Base-by-base conservation (phyloP, 2,797 vertebrate species). In the Cossypha caffra region DNA sequence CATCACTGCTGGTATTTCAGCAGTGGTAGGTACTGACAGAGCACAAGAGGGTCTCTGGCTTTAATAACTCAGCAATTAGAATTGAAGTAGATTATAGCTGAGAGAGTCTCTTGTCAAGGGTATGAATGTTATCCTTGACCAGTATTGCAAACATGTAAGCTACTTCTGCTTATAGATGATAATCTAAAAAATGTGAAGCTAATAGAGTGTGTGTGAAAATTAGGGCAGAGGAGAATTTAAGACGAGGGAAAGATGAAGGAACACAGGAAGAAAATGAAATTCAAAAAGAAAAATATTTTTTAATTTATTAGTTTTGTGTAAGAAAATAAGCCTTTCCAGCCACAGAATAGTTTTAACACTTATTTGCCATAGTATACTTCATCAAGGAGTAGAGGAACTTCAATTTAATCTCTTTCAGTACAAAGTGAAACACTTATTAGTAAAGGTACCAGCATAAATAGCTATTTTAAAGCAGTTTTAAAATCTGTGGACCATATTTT, bases 401-500 rank as follows among this genome's bases (percentile, higher is more conserved):
- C 74, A 90, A 88, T 94, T 88, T 94, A 93, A 92, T 90, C 80
- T 78, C 51, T 91, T 94, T 95, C 67, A 71, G 31, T 38, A 54
- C 6, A 85, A 95, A 96, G 87, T 12, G 5, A 93, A 95, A 93
- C 78, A 61, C 64, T 93, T 77, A 75, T 92, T 73, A 94, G 94
- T 24, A 87, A 95, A 82, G 57, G 54, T 47, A 63, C 64, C 31
- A 68, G 68, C 63, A 85, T 63, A 95, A 95, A 91, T 45, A 77
- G 75, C 76, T 82, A 58, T 95, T 97, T 96, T 95, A 93, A 80
- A 64, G 28, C 43, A 35, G 84, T 68, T 95, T 81, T 63, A 84
- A 96, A 96, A 93, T 71, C 73, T 95, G 71, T 25, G 62, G 91
- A 95, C 97, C 91, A 91, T 90, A 94, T 93, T 95, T 90, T 91